A percentile compares a stretch with the other conserved stretches of the same genome.
Conservation (phyloP, 1,140 invertebrate species). For the Heliconius hewitsoni region DNA sequence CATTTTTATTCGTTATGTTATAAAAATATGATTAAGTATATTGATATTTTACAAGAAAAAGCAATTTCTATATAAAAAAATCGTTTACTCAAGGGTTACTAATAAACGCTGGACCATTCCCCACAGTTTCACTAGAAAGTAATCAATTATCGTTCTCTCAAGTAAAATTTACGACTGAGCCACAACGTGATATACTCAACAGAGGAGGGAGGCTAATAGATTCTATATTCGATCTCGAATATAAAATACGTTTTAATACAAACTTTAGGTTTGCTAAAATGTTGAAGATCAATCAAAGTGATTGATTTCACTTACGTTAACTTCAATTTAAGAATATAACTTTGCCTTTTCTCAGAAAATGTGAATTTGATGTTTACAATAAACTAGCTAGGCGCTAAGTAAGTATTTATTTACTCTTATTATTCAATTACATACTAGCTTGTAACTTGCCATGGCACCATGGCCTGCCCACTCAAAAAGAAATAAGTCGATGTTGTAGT, state of each 20-base stretch:
- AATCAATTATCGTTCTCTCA: slow-evolving; percentile 24
- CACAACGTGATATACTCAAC: slow-evolving; percentile 23
- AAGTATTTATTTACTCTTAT: neutral
- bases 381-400: neutral
- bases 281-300: slow-evolving; percentile 24
- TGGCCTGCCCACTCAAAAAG: no score
- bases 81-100: neutral
- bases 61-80: neutral
- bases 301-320: slow-evolving; percentile 19
- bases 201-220: slow-evolving; percentile 19
- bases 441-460: no score
- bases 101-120: neutral
- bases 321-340: neutral
- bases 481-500: no score
- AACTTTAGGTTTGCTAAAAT: slow-evolving; percentile 4
- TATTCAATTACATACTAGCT: no score
- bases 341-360: neutral
- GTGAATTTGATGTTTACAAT: neutral
- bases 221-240: slow-evolving; percentile 24
- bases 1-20: no score
- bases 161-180: slow-evolving; percentile 22
- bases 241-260: slow-evolving; percentile 30
- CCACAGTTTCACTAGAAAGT: slow-evolving; percentile 13
- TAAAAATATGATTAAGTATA: neutral
- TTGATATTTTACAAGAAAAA: neutral